Conservation (phyloP, 2,113 vertebrate species). For the Chionodraco myersi region DNA sequence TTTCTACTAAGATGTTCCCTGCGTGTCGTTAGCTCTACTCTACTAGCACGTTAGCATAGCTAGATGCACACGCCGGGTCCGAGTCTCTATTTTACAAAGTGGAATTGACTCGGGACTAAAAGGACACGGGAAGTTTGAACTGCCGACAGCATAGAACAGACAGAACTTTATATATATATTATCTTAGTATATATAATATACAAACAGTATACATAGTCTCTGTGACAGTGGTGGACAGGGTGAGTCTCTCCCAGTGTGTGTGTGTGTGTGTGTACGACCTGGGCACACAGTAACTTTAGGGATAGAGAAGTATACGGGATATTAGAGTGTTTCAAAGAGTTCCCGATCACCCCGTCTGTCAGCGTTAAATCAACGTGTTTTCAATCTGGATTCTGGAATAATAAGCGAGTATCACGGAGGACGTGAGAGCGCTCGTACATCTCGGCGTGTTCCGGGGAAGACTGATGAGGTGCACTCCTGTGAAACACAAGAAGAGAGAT, state of each 20-base stretch:
- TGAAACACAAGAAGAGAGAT: slow-evolving; percentile 21
- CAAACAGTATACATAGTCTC: slow-evolving; percentile 80
- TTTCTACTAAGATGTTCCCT: slow-evolving; percentile 5
- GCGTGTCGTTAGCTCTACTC: slow-evolving; percentile 3
- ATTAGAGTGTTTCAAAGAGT: neutral
- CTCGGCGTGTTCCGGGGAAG: slow-evolving; percentile 63
- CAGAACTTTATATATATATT: slow-evolving; percentile 71
- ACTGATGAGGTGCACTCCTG: slow-evolving; percentile 57
- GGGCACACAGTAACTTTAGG: slow-evolving; percentile 12
- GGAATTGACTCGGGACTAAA: slow-evolving; percentile 37
- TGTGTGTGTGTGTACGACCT: neutral
- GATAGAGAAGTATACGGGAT: slow-evolving; percentile 1
- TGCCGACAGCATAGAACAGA: slow-evolving; percentile 68
- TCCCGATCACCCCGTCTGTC: neutral
- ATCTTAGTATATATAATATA: slow-evolving; percentile 83
- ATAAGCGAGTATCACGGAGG: neutral
- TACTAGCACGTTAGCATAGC: neutral
- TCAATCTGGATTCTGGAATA: neutral
- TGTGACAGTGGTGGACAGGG: slow-evolving; percentile 61
- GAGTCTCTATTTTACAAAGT: slow-evolving; percentile 40
- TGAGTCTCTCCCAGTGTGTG: slow-evolving; percentile 35
- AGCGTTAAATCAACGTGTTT: neutral
- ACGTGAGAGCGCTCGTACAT: slow-evolving; percentile 46
- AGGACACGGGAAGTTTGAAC: slow-evolving; percentile 37
- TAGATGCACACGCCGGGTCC: slow-evolving; percentile 16